Base-by-base conservation (phyloP, 2,797 vertebrate genomes). In the Psittacula derbiana region DNA sequence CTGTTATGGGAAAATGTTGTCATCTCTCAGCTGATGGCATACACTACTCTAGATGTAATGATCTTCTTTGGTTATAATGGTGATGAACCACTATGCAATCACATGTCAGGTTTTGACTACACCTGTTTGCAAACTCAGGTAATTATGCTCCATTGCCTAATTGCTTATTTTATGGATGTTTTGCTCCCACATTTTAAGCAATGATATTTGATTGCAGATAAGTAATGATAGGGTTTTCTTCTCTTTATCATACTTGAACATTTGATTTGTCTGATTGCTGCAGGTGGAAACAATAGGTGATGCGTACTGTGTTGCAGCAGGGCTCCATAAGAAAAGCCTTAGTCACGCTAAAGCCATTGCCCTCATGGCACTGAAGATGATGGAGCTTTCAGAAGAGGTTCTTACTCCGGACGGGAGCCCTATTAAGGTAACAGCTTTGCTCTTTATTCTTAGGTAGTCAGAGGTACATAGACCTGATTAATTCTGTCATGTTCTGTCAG, bases 221-320 rank as follows among this genome's bases (percentile, higher is more conserved):
- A 76, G 33, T 91, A 67, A 90, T 95, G 25, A 69, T 84, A 95
- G 90, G n/a, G 41, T 62, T 96, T 58, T 61, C 43, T 81, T 65
- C 80, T 96, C 30, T 28, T 97, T 93, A 93, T 87, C 92, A 15
- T 75, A 60, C 7, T 40, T 84, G 94, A 96, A 95, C 74, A 23
- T 96, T 90, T 71, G 57, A 69, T 98, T 95, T 96, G 13, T 97
- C 87, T 97, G 86, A 89, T 97, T 96, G 67, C 90, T 94, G 65
- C 98, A 99, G 99, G 99, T 99, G 82, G 99, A 99, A 97, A 99
- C 99, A 81, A 99, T 99, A 97, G 99, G 99, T 14, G 99, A 99
- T 66, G 99, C 99, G 0, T 99, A 99, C 98, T 99, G 99, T 14
- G 99, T 99, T 84, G 99, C 99, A 0, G 98, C 98, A 67, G 99